A percentile compares a stretch with the other conserved stretches of the same genome.
Evolutionary conservation across 1,140 invertebrate genomes (phyloP).

Genomic region (Zaprionus ornatus): DNA sequence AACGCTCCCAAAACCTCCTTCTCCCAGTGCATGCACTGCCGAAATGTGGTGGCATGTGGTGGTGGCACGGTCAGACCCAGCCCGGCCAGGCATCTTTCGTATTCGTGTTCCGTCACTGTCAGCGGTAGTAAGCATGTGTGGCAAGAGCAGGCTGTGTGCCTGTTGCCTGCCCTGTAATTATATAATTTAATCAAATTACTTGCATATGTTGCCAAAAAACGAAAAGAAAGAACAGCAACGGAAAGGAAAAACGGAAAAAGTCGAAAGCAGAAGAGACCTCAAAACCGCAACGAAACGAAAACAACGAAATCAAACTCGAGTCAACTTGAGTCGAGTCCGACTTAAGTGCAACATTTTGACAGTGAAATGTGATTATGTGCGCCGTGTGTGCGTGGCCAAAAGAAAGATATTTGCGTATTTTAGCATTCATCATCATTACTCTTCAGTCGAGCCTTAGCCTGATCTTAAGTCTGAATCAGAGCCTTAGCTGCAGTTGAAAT

Average conservation of each 20-base stretch:
- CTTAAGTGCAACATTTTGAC: conserved; percentile 75
- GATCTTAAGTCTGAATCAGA: conserved; percentile 44
- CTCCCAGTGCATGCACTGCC: conserved; percentile 18
- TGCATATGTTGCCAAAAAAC: conserved; percentile 79
- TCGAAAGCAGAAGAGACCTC: conserved; percentile 34
- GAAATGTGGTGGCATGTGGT: conserved; percentile 45
- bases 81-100: conserved; percentile 36
- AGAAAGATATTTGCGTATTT: conserved; percentile 80
- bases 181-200: conserved; percentile 83
- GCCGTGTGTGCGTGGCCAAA: conserved; percentile 60
- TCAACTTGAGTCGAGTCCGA: conserved; percentile 14
- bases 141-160: conserved; percentile 40
- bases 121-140: conserved; percentile 24
- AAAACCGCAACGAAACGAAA: conserved; percentile 31
- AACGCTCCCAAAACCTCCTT: conserved; percentile 28
- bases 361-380: conserved; percentile 71
- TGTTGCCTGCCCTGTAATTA: conserved; percentile 68
- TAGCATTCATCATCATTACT: conserved; percentile 80
- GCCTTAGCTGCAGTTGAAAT: conserved; percentile 41
- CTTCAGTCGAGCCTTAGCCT: conserved; percentile 34
- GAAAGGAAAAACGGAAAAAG: conserved; percentile 51
- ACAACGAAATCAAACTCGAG: conserved; percentile 9
- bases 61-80: not conserved
- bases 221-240: conserved; percentile 39
- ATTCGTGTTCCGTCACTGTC: conserved; percentile 71